Percentiles rank a stretch among this genome's conserved stretches.
phyloP scores from a whole-genome alignment of 2,888 invertebrate species.

The Chloromyia formosa region DNA sequence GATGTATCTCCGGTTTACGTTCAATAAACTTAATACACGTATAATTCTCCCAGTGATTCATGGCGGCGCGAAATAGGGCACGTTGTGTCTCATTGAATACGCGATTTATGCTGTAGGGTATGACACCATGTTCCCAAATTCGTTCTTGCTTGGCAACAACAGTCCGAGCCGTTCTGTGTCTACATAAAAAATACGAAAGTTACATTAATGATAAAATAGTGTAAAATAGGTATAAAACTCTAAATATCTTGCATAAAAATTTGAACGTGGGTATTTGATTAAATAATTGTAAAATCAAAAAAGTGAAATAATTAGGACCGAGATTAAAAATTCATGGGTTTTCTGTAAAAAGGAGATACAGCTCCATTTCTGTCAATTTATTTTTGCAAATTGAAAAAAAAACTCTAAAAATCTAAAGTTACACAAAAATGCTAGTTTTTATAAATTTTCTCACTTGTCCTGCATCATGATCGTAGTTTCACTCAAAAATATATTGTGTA shows the following conservation, averaged over 20 bases:
- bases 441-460: no score
- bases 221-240: not conserved
- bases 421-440: no score
- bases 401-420: no score
- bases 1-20: slow-evolving; percentile 81
- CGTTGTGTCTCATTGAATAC: slow-evolving; percentile 96
- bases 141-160: slow-evolving; percentile 94
- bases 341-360: no score
- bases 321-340: no score
- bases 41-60: slow-evolving; percentile 99
- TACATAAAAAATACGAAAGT: not conserved
- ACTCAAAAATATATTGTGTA: no score
- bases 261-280: no score
- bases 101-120: slow-evolving; percentile 96
- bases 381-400: no score
- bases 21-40: slow-evolving; percentile 98
- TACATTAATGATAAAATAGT: not conserved
- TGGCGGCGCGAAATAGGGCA: slow-evolving; percentile 97
- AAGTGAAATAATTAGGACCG: no score
- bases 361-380: no score
- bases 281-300: no score
- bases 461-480: no score
- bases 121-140: slow-evolving; percentile 96
- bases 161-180: slow-evolving; percentile 74
- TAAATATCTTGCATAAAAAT: not conserved